Evolutionary conservation across 2,888 invertebrate species (phyloP).

Genomic region (Allacma fusca): DNA sequence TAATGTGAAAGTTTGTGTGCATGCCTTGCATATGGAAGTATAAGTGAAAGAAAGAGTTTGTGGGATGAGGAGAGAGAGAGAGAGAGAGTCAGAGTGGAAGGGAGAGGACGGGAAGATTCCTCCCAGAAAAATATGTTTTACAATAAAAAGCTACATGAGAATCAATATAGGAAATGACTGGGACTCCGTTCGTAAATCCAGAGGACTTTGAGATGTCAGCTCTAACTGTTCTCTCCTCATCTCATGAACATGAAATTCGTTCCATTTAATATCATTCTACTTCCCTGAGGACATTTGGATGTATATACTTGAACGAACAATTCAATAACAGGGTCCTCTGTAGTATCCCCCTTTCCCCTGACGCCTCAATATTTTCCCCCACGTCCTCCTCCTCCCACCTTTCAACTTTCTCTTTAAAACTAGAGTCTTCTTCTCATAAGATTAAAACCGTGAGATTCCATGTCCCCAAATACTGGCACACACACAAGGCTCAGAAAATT

Average conservation of each 20-base stretch:
- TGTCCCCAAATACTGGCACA: too few relatives aligned
- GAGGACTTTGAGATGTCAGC: conserved; percentile 42
- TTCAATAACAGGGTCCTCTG: conserved; percentile 43
- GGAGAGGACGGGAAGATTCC: background rate
- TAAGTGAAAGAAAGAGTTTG: too few relatives aligned
- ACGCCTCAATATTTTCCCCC: background rate
- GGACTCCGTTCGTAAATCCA: conserved; percentile 34
- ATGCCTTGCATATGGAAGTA: too few relatives aligned
- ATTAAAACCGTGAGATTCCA: too few relatives aligned
- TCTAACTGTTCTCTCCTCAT: conserved; percentile 43
- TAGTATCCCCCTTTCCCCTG: background rate
- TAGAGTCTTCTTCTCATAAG: too few relatives aligned
- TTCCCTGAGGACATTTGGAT: conserved; percentile 41
- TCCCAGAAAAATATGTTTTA: too few relatives aligned
- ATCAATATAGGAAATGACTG: background rate
- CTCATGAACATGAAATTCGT: conserved; percentile 45
- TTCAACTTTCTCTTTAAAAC: too few relatives aligned
- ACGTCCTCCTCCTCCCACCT: too few relatives aligned
- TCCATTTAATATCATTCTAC: conserved; percentile 47
- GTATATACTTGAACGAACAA: conserved; percentile 36
- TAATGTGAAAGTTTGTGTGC: too few relatives aligned
- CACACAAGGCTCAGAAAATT: too few relatives aligned
- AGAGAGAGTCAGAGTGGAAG: background rate
- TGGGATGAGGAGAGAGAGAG: background rate
- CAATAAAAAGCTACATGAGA: background rate